Percentiles rank a stretch among this genome's conserved stretches.
phyloP scores from a whole-genome alignment of 64 coral and sea anemone species.

The Platygyra sinensis region DNA sequence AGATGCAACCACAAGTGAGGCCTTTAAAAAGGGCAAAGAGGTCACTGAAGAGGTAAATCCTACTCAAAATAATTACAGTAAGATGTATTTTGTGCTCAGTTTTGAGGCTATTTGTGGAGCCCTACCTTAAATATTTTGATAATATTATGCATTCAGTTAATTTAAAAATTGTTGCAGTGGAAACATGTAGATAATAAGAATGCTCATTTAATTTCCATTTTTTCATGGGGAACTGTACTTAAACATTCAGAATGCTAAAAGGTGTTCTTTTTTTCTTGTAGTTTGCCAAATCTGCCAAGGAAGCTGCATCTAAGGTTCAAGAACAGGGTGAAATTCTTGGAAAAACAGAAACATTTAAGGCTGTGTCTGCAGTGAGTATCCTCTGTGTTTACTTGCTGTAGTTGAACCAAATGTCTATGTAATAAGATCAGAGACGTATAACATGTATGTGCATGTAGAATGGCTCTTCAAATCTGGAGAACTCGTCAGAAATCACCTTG shows the following conservation, averaged over 20 bases:
- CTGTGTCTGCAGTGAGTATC: constrained; percentile 81
- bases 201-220: too few relatives aligned
- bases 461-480: neutral
- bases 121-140: too few relatives aligned
- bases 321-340: constrained; percentile 90
- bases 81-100: too few relatives aligned
- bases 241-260: too few relatives aligned
- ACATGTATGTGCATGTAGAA: neutral
- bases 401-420: neutral
- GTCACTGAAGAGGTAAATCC: constrained; percentile 84
- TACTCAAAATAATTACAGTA: too few relatives aligned
- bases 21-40: constrained; percentile 82
- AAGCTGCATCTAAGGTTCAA: constrained; percentile 93
- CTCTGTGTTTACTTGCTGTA: neutral
- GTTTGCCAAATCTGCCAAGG: constrained; percentile 93
- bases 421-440: too few relatives aligned
- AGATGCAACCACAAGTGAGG: constrained; percentile 86
- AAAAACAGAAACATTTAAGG: constrained; percentile 94
- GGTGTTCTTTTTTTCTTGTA: constrained; percentile 16
- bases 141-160: too few relatives aligned
- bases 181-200: too few relatives aligned
- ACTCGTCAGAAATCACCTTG: neutral
- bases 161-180: too few relatives aligned
- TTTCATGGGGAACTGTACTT: neutral
- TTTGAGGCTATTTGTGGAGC: too few relatives aligned